A percentile compares a stretch with the other conserved stretches of the same genome.
Conservation (phyloP, 2,113 vertebrate genomes). For the Merops nubicus region DNA sequence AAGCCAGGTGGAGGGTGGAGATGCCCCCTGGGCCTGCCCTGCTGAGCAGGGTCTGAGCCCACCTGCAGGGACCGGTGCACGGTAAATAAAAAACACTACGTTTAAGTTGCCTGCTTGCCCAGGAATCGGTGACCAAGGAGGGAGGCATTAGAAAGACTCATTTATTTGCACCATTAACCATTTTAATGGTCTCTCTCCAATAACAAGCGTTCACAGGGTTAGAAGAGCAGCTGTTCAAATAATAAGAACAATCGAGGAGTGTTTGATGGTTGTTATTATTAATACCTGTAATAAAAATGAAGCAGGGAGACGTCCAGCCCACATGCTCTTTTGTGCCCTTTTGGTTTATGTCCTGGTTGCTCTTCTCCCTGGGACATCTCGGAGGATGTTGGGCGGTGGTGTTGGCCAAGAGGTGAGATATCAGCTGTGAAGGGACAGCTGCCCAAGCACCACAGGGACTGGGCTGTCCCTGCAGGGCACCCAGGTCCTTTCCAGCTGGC, state of each 20-base stretch:
- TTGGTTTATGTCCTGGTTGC: neutral
- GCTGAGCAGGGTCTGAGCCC: neutral
- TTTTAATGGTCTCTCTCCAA: neutral
- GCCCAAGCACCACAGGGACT: neutral
- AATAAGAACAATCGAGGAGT: neutral
- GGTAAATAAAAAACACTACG: neutral
- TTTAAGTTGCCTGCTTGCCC: neutral
- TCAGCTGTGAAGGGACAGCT: neutral
- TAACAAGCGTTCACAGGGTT: neutral
- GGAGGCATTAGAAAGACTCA: neutral
- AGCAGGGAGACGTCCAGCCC: neutral
- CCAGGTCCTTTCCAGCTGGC: neutral
- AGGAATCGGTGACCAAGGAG: neutral
- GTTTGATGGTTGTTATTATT: neutral
- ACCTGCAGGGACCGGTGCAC: neutral
- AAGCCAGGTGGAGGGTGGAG: neutral
- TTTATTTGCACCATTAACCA: slow-evolving; percentile 9
- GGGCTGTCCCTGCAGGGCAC: neutral
- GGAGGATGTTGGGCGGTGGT: neutral
- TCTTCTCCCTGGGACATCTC: neutral
- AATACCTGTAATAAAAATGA: neutral
- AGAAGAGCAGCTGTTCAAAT: neutral
- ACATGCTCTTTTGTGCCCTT: neutral
- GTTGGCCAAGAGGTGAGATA: neutral
- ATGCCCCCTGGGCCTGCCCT: neutral